These are phyloP conservation scores for Gyps fulvus DNA, from an alignment of 2,113 vertebrate species.

Conservation along the genomic window DNA sequence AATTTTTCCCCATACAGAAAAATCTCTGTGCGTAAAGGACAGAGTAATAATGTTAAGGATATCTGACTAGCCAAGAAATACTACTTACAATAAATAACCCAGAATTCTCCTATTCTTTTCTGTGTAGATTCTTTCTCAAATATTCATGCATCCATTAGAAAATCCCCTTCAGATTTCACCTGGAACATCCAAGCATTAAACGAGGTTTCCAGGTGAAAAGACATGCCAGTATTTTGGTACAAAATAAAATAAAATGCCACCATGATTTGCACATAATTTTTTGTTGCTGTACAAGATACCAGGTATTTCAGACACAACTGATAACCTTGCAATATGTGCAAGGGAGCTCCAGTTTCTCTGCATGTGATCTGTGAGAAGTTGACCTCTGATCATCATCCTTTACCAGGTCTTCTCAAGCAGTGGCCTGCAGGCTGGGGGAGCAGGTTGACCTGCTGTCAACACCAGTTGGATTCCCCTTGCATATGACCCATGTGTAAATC, in stretches of 20 bases:
- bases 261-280: neutral
- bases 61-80: neutral
- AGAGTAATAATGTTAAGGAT: neutral
- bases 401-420: neutral
- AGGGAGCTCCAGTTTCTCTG: neutral
- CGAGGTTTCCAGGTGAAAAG: neutral
- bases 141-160: neutral
- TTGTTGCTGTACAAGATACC: neutral
- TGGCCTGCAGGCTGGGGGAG: neutral
- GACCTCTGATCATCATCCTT: neutral
- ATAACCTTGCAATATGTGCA: neutral
- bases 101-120: neutral
- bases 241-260: neutral
- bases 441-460: neutral
- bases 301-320: neutral
- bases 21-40: neutral
- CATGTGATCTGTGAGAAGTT: neutral
- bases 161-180: neutral
- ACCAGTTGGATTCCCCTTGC: neutral
- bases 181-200: neutral
- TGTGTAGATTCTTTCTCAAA: neutral
- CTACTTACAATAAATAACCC: neutral
- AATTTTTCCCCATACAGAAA: neutral
- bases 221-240: neutral
- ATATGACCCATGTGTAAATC: neutral